Evolutionary conservation across 2,888 invertebrate species (phyloP).

Genomic region (Nipponacmea schrenckii): DNA sequence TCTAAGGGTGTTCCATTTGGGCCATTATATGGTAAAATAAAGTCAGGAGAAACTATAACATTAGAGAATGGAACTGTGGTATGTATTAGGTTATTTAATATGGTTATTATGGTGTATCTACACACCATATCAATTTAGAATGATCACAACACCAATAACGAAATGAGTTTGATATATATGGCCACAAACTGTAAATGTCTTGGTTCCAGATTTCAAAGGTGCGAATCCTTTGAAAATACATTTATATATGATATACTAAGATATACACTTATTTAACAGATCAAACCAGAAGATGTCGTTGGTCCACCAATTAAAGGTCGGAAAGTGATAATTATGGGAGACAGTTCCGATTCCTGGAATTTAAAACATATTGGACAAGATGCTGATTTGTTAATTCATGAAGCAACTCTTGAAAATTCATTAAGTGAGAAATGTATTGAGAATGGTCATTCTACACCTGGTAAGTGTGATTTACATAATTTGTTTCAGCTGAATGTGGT

Average conservation of each 20-base stretch:
- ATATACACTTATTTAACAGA: conserved; percentile 29
- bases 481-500: no score
- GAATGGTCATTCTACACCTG: conserved; percentile 69
- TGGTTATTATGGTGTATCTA: no score
- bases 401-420: conserved; percentile 67
- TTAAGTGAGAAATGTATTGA: conserved; percentile 61
- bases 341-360: conserved; percentile 64
- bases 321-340: conserved; percentile 67
- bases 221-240: no score
- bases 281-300: conserved; percentile 56
- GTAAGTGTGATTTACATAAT: conserved; percentile 27
- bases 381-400: conserved; percentile 68
- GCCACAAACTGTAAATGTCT: no score
- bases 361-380: conserved; percentile 57
- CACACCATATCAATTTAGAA: neutral
- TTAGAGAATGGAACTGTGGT: conserved; percentile 56
- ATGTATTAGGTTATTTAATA: conserved; percentile 9
- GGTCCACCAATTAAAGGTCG: conserved; percentile 63
- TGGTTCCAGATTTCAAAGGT: no score
- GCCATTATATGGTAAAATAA: conserved; percentile 64
- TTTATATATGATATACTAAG: no score
- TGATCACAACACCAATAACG: neutral
- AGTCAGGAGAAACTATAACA: conserved; percentile 62
- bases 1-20: conserved; percentile 63
- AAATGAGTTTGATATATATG: no score